phyloP scores from a whole-genome alignment of 2,113 vertebrate species.

The Peromyscus leucopus region DNA sequence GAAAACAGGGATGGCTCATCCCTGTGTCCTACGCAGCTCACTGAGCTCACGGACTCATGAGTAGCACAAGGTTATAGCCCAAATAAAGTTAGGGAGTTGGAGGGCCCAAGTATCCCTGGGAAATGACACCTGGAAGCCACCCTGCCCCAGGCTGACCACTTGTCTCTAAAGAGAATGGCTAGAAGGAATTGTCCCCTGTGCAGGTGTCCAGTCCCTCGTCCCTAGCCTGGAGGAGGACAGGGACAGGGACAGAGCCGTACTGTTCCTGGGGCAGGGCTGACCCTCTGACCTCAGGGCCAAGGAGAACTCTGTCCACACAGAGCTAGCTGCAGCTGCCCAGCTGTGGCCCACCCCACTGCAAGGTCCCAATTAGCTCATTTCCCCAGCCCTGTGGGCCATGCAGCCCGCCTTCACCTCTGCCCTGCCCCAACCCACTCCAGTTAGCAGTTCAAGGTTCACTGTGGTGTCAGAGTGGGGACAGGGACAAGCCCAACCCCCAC shows the following conservation, averaged over 20 bases:
- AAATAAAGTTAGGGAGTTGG: not conserved
- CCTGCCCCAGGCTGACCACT: too few species aligned
- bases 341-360: slow-evolving; percentile 82
- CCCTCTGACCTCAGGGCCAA: slow-evolving; percentile 83
- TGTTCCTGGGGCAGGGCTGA: slow-evolving; percentile 81
- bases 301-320: slow-evolving; percentile 75
- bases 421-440: slow-evolving; percentile 82
- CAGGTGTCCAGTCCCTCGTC: not conserved
- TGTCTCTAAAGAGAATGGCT: not conserved
- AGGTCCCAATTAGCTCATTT: slow-evolving; percentile 89
- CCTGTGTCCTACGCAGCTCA: not conserved
- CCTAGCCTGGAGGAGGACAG: not conserved
- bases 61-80: not conserved
- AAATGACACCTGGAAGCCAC: not conserved
- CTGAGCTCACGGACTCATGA: not conserved
- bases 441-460: slow-evolving; percentile 87
- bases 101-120: too few species aligned
- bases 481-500: slow-evolving; percentile 6
- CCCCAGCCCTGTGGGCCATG: slow-evolving; percentile 82
- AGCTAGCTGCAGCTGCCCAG: slow-evolving; percentile 85
- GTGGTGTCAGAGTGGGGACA: slow-evolving; percentile 86
- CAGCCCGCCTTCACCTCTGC: slow-evolving; percentile 87
- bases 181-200: not conserved
- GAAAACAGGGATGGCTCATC: not conserved
- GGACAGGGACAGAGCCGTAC: slow-evolving; percentile 70